A percentile compares a stretch with the other conserved stretches of the same genome.
Evolutionary conservation across 2,888 invertebrate species (phyloP).

Genomic region (Latheticus oryzae): DNA sequence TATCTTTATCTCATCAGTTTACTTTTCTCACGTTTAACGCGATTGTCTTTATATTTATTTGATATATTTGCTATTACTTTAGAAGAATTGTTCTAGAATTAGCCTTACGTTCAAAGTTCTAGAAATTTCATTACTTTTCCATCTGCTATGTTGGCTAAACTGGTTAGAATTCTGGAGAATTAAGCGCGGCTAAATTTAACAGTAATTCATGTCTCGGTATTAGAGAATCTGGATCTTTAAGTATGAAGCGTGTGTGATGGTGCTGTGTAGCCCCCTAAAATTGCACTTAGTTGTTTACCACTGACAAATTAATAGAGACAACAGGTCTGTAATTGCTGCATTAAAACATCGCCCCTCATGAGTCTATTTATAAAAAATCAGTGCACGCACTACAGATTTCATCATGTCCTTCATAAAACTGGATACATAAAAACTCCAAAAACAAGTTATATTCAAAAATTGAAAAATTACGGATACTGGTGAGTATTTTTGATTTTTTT

Average conservation of each 20-base stretch:
- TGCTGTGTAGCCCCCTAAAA: slow-evolving; percentile 29
- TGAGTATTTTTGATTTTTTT: slow-evolving; percentile 36
- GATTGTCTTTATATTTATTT: background rate
- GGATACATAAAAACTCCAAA: slow-evolving; percentile 17
- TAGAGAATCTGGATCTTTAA: background rate
- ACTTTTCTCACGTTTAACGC: background rate
- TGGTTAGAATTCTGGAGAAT: too few relatives aligned
- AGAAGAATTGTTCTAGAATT: slow-evolving; percentile 14
- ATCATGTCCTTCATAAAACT: slow-evolving; percentile 24
- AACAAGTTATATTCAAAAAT: slow-evolving; percentile 33
- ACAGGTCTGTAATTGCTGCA: slow-evolving; percentile 33
- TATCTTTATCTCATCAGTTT: too few relatives aligned
- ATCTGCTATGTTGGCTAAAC: slow-evolving; percentile 25
- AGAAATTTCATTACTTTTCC: slow-evolving; percentile 19
- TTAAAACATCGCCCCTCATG: slow-evolving; percentile 42
- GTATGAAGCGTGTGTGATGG: too few relatives aligned
- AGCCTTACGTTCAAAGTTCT: background rate
- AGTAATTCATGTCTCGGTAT: slow-evolving; percentile 15
- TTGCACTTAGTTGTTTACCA: slow-evolving; percentile 17
- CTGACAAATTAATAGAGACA: slow-evolving; percentile 15
- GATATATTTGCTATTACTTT: background rate
- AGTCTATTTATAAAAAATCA: slow-evolving; percentile 43
- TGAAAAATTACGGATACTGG: slow-evolving; percentile 35
- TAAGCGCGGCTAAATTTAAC: slow-evolving; percentile 40
- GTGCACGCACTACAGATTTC: slow-evolving; percentile 37